These are phyloP conservation scores for Lithobates sylvaticus DNA, from an alignment of 2,797 vertebrate genomes.

Conservation along the genomic window DNA sequence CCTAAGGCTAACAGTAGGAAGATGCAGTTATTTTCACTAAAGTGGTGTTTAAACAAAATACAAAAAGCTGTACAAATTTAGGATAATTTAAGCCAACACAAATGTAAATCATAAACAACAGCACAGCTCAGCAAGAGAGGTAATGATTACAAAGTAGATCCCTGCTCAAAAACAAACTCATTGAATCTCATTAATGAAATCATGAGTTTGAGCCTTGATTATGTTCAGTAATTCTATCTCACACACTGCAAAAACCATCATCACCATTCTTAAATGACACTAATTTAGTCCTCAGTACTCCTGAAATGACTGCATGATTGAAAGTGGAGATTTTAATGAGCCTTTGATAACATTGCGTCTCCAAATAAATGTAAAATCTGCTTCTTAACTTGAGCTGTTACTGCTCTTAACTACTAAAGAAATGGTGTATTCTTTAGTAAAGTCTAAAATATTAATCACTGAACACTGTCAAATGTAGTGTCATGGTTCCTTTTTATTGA, in stretches of 20 bases:
- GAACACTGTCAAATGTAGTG: conserved; percentile 26
- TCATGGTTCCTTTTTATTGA: conserved; percentile 36
- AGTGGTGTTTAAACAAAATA: conserved; percentile 42
- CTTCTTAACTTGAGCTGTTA: conserved; percentile 11
- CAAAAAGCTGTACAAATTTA: conserved; percentile 35
- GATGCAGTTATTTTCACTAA: conserved; percentile 21
- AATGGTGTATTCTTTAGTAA: conserved; percentile 30
- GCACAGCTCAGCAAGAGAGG: conserved; percentile 43
- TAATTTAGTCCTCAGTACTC: conserved; percentile 55
- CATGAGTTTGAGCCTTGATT: conserved; percentile 62
- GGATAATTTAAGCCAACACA: conserved; percentile 56
- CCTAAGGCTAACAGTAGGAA: neutral
- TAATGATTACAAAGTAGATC: conserved; percentile 47
- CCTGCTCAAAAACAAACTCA: conserved; percentile 48
- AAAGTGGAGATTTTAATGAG: conserved; percentile 44
- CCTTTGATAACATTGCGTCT: conserved; percentile 42
- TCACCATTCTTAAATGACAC: conserved; percentile 51
- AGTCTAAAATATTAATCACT: conserved; percentile 54
- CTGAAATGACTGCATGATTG: conserved; percentile 47
- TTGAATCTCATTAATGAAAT: conserved; percentile 57
- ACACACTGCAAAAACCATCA: conserved; percentile 55
- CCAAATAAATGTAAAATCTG: conserved; percentile 22
- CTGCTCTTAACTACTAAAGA: conserved; percentile 30
- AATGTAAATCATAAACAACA: conserved; percentile 62
- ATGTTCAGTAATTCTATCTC: conserved; percentile 63